These are phyloP conservation scores for Lepisosteus oculatus DNA, from an alignment of 2,113 vertebrate genomes.

Conservation along the genomic window DNA sequence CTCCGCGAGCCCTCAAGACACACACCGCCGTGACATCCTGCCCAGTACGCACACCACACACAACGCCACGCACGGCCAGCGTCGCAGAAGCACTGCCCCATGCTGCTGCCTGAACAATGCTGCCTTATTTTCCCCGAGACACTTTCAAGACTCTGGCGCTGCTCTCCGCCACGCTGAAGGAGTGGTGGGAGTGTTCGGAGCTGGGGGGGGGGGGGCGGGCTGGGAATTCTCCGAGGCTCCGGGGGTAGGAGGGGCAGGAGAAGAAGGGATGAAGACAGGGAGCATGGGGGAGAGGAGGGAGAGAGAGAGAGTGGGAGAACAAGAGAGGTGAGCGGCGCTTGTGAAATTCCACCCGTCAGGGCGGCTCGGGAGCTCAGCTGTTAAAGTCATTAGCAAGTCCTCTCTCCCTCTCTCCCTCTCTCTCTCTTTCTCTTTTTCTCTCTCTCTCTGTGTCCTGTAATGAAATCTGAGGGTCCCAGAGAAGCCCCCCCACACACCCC, in stretches of 20 bases:
- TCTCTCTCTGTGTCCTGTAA: not conserved
- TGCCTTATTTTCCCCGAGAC: conserved; percentile 49
- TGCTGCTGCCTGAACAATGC: conserved; percentile 69
- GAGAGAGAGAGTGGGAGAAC: conserved; percentile 17
- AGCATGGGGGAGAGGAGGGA: not conserved
- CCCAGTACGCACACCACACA: not conserved
- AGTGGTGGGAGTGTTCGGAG: conserved; percentile 16
- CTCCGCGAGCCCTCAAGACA: not conserved
- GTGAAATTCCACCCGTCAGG: conserved; percentile 51
- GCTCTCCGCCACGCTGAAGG: conserved; percentile 50
- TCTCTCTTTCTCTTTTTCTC: conserved; percentile 4
- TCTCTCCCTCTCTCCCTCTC: conserved; percentile 9
- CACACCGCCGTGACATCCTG: not conserved
- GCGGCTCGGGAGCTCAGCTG: conserved; percentile 42
- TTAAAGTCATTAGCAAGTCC: conserved; percentile 47
- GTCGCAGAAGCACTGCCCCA: conserved; percentile 49
- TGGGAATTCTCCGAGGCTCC: conserved; percentile 44
- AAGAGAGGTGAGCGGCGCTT: conserved; percentile 29
- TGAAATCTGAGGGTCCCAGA: too few relatives aligned
- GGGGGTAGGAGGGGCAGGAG: conserved; percentile 17
- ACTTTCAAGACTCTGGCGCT: conserved; percentile 15
- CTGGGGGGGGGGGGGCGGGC: conserved; percentile 9
- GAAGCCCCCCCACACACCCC: not conserved
- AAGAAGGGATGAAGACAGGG: conserved; percentile 11
- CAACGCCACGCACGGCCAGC: not conserved